Conservation (phyloP, 2,888 invertebrate genomes). For the Rosalia funebris region DNA sequence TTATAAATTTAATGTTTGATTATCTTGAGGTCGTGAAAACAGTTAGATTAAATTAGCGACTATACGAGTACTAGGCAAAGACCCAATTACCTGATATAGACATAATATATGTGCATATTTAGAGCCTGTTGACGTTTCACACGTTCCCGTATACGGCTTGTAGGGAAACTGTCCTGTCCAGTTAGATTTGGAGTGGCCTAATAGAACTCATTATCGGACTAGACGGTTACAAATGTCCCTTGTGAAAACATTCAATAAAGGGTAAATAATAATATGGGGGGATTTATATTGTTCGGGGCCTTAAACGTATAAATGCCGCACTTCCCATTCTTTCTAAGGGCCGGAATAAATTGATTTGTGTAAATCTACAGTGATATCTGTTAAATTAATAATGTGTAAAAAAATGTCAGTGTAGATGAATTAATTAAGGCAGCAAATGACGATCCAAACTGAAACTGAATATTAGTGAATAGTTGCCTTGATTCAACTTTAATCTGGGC, state of each 20-base stretch:
- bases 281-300: conserved; percentile 5
- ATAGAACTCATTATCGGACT: conserved; percentile 55
- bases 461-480: no score
- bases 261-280: conserved; percentile 45
- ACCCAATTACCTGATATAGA: conserved; percentile 25
- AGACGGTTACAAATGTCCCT: conserved; percentile 54
- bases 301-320: conserved; percentile 21
- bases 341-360: neutral
- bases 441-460: no score
- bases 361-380: neutral
- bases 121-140: conserved; percentile 25
- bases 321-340: conserved; percentile 6
- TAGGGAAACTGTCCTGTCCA: conserved; percentile 49
- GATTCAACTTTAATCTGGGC: no score
- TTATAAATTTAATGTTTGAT: no score
- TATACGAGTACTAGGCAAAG: no score
- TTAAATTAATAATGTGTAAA: no score
- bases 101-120: conserved; percentile 24
- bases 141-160: conserved; percentile 20
- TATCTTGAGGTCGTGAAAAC: no score
- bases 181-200: conserved; percentile 51
- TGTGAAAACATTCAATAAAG: conserved; percentile 54
- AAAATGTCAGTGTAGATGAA: no score
- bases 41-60: no score
- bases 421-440: no score